Evolutionary conservation across 2,797 vertebrate species (phyloP).

Genomic region (Psittacula derbiana): DNA sequence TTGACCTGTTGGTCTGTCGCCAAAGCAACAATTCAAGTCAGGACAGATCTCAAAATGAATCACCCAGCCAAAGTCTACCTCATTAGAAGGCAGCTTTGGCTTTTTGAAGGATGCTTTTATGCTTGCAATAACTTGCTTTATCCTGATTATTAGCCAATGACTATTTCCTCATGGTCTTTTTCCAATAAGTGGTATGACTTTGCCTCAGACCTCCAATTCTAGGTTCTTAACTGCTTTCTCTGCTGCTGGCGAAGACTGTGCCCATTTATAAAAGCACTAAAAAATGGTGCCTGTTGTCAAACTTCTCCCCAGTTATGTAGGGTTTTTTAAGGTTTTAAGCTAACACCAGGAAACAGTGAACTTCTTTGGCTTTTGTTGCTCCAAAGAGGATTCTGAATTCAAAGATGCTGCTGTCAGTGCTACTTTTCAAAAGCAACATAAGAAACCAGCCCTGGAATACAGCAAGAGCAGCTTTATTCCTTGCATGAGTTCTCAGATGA

Average conservation of each 20-base stretch:
- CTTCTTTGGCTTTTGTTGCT: not conserved
- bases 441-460: not conserved
- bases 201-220: conserved; percentile 3
- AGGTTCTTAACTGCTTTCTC: not conserved
- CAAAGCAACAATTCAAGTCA: not conserved
- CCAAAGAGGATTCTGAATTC: not conserved
- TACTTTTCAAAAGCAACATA: not conserved
- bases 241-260: conserved; percentile 5
- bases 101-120: not conserved
- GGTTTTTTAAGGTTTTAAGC: not conserved
- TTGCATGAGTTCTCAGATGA: not conserved
- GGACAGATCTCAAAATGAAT: not conserved
- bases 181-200: not conserved
- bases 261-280: not conserved
- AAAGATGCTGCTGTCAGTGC: not conserved
- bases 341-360: not conserved
- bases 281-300: not conserved
- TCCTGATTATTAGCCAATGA: not conserved
- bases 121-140: conserved; percentile 9
- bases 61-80: not conserved
- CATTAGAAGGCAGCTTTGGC: not conserved
- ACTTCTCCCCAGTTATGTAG: not conserved
- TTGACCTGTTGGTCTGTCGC: not conserved
- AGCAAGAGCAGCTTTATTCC: not conserved
- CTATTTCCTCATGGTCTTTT: conserved; percentile 3